Percentiles rank a stretch among this genome's conserved stretches.
phyloP scores from a whole-genome alignment of 2,888 invertebrate species.

The Erannis defoliaria region DNA sequence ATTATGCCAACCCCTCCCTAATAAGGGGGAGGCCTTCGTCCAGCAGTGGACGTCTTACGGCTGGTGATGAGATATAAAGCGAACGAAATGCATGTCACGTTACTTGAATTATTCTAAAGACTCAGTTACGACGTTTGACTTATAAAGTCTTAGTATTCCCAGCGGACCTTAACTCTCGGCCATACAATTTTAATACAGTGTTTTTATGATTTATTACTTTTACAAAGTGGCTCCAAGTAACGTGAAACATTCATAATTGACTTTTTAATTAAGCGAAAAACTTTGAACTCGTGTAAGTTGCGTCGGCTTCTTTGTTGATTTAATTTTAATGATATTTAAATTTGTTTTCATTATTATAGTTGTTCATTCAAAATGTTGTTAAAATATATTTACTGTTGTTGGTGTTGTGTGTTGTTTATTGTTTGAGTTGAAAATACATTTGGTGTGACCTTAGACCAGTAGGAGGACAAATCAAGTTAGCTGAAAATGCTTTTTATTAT shows the following conservation, averaged over 20 bases:
- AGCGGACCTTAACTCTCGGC: slow-evolving; percentile 7
- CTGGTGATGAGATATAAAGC: neutral
- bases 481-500: too few species aligned
- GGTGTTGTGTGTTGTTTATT: too few species aligned
- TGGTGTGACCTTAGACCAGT: too few species aligned
- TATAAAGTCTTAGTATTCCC: slow-evolving; percentile 5
- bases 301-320: slow-evolving; percentile 50
- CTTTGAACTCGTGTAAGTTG: slow-evolving; percentile 51
- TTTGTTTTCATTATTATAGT: slow-evolving; percentile 11
- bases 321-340: slow-evolving; percentile 41
- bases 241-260: slow-evolving; percentile 56
- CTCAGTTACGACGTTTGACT: slow-evolving; percentile 8
- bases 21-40: too few species aligned
- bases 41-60: too few species aligned
- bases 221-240: slow-evolving; percentile 29
- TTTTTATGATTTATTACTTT: slow-evolving; percentile 40
- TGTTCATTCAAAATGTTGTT: neutral
- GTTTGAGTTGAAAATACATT: too few species aligned
- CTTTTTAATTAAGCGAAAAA: slow-evolving; percentile 69
- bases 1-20: too few species aligned
- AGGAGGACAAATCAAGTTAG: too few species aligned
- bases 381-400: too few species aligned
- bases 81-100: neutral
- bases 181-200: slow-evolving; percentile 21
- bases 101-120: neutral